Percentiles rank a stretch among this genome's conserved stretches.
Evolutionary conservation across 2,113 vertebrate species (phyloP).

Genomic region (Forbesichthys agassizii): DNA sequence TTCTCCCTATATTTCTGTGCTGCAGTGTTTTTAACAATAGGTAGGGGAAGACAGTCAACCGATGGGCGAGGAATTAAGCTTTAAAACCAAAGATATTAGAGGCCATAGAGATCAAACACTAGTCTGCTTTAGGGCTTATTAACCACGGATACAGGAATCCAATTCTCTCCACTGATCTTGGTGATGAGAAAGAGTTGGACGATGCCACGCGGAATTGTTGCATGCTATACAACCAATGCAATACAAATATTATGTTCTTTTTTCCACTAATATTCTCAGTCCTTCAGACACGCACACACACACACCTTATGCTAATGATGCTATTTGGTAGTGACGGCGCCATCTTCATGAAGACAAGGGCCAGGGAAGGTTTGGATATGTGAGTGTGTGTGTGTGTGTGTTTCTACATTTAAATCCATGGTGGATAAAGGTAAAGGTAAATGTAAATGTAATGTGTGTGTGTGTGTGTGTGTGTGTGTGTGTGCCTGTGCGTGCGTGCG

Average conservation of each 20-base stretch:
- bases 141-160: no score
- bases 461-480: conserved; percentile 3
- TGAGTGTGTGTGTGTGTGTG: neutral
- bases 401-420: no score
- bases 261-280: no score
- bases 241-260: no score
- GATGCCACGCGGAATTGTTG: no score
- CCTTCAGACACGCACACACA: neutral
- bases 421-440: no score
- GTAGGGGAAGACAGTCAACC: conserved; percentile 36
- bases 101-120: conserved; percentile 13
- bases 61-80: conserved; percentile 9
- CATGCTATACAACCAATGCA: no score
- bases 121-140: neutral
- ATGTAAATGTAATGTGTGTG: neutral
- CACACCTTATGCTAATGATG: neutral
- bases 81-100: neutral
- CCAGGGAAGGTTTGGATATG: neutral
- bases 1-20: conserved; percentile 16
- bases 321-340: no score
- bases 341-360: neutral
- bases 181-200: no score
- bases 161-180: no score
- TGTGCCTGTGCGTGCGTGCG: neutral
- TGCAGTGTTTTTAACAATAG: conserved; percentile 4